phyloP scores from a whole-genome alignment of 2,797 vertebrate genomes.

The Jordanella pulchra region DNA sequence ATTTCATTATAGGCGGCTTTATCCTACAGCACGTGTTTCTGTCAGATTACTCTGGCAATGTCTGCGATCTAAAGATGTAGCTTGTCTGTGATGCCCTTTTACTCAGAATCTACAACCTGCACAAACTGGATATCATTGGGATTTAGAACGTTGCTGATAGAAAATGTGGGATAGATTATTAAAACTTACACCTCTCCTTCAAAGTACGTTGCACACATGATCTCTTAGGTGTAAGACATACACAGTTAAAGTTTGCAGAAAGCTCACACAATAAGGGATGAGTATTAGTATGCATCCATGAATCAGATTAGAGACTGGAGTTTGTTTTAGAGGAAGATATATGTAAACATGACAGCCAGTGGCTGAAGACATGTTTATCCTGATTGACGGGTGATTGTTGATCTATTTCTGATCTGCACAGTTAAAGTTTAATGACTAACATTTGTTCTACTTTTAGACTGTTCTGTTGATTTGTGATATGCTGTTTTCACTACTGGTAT shows the following conservation, averaged over 20 bases:
- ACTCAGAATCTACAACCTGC: background rate
- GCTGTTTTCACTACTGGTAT: slow-evolving; percentile 51
- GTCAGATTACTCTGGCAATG: background rate
- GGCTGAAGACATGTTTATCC: background rate
- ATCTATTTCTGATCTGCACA: background rate
- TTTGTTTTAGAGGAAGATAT: background rate
- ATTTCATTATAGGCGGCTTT: background rate
- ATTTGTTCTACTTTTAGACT: slow-evolving; percentile 36
- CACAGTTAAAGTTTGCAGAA: background rate
- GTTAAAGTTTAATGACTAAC: slow-evolving; percentile 34
- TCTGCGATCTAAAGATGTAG: background rate
- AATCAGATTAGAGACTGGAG: background rate
- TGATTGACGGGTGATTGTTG: background rate
- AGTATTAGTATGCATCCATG: background rate
- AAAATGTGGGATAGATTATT: background rate
- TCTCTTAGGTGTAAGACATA: background rate
- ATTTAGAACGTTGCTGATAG: background rate
- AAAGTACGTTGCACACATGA: background rate
- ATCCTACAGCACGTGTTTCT: background rate
- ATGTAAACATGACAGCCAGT: background rate
- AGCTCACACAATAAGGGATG: background rate
- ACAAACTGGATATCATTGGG: background rate
- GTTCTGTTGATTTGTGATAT: slow-evolving; percentile 32
- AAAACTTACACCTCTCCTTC: background rate
- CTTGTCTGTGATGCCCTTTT: background rate